A percentile compares a stretch with the other conserved stretches of the same genome.
Evolutionary conservation across 2,797 vertebrate genomes (phyloP).

Genomic region (Arrhamphus sclerolepis): DNA sequence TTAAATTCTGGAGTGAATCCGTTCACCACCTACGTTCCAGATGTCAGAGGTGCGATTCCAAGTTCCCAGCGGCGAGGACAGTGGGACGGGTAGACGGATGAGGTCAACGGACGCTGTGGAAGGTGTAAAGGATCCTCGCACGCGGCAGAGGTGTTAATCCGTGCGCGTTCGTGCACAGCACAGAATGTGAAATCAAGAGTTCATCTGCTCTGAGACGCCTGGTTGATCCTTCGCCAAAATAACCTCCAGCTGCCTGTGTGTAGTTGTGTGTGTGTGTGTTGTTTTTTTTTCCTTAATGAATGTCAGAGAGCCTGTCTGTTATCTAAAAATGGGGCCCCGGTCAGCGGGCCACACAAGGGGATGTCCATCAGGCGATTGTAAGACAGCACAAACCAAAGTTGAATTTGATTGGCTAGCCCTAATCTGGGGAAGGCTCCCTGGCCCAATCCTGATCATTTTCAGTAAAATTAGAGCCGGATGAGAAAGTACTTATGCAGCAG

Average conservation of each 20-base stretch:
- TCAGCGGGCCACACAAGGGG: slow-evolving; percentile 52
- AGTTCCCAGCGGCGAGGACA: slow-evolving; percentile 36
- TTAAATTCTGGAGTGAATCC: too few species aligned
- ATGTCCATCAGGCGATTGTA: slow-evolving; percentile 54
- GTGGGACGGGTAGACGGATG: slow-evolving; percentile 37
- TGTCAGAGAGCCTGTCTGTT: slow-evolving; percentile 73
- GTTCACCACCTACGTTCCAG: slow-evolving; percentile 57
- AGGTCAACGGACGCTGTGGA: slow-evolving; percentile 26
- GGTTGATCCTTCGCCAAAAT: slow-evolving; percentile 76
- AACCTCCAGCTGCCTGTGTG: slow-evolving; percentile 60
- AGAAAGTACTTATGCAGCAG: slow-evolving; percentile 68
- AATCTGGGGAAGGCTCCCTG: slow-evolving; percentile 35
- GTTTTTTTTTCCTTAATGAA: slow-evolving; percentile 63
- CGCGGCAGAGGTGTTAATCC: slow-evolving; percentile 41
- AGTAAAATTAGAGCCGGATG: slow-evolving; percentile 41
- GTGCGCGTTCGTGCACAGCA: slow-evolving; percentile 13
- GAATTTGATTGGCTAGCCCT: slow-evolving; percentile 71
- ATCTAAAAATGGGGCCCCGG: slow-evolving; percentile 77
- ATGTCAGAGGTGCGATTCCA: slow-evolving; percentile 56
- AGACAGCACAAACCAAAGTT: slow-evolving; percentile 36
- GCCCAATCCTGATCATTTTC: slow-evolving; percentile 76
- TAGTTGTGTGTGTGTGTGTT: slow-evolving; percentile 27
- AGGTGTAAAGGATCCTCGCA: slow-evolving; percentile 18
- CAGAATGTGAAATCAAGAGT: slow-evolving; percentile 48
- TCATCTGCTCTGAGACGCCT: slow-evolving; percentile 60